A percentile compares a stretch with the other conserved stretches of the same genome.
Conservation (phyloP, 2,888 invertebrate species). For the Craniophora ligustri region DNA sequence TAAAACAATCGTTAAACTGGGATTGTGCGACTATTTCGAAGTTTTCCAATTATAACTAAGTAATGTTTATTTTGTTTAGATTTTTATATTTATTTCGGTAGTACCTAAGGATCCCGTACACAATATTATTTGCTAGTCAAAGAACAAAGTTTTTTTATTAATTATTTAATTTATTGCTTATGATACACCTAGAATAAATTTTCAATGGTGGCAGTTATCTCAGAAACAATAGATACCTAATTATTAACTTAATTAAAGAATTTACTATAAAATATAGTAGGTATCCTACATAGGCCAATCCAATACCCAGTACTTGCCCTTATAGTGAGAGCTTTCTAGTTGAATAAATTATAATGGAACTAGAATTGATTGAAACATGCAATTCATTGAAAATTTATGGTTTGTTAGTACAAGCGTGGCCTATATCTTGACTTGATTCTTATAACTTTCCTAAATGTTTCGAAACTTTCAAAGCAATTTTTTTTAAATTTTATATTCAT, state of each 20-base stretch:
- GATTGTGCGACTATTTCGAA: slow-evolving; percentile 65
- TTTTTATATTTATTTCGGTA: slow-evolving; percentile 8
- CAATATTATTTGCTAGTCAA: too few species aligned
- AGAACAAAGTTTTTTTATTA: too few species aligned
- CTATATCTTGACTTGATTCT: slow-evolving; percentile 20
- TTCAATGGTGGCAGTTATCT: too few species aligned
- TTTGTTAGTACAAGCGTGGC: slow-evolving; percentile 15
- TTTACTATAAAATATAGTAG: too few species aligned
- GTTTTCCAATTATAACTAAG: slow-evolving; percentile 35
- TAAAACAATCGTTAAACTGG: slow-evolving; percentile 80
- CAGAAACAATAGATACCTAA: too few species aligned
- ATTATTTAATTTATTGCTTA: too few species aligned
- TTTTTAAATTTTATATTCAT: too few species aligned
- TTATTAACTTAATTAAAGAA: too few species aligned
- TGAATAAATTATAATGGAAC: slow-evolving; percentile 46
- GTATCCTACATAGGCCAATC: slow-evolving; percentile 26
- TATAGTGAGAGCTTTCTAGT: slow-evolving; percentile 43
- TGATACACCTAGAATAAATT: too few species aligned
- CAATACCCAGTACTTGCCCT: slow-evolving; percentile 10
- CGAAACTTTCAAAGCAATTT: too few species aligned
- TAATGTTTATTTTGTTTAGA: slow-evolving; percentile 25
- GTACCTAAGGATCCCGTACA: too few species aligned
- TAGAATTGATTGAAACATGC: too few species aligned
- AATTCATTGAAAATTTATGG: slow-evolving; percentile 35
- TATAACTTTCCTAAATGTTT: slow-evolving; percentile 23